These are phyloP conservation scores for Vespertilio murinus DNA, from an alignment of 2,797 vertebrate species.

Conservation along the genomic window DNA sequence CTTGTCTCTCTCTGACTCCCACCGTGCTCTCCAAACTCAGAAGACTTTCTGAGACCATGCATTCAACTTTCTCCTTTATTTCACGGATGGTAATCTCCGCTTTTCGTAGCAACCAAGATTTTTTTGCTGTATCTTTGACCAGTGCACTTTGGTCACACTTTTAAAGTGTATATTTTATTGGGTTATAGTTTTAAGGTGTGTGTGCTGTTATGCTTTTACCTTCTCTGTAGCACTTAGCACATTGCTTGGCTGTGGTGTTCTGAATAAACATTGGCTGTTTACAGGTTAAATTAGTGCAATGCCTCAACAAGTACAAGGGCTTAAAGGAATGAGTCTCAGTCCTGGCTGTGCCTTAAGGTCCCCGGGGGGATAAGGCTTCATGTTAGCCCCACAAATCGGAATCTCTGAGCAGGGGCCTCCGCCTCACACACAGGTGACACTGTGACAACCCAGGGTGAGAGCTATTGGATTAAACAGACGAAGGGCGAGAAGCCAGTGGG, in stretches of 20 bases:
- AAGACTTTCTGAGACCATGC: background rate
- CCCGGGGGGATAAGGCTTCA: background rate
- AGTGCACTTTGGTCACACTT: background rate
- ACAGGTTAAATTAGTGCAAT: background rate
- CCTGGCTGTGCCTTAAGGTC: background rate
- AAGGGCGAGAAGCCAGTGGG: background rate
- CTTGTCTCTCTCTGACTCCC: background rate
- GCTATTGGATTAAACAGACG: background rate
- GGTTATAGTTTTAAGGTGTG: background rate
- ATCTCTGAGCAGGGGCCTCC: background rate
- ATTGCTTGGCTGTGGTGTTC: background rate
- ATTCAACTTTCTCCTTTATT: background rate
- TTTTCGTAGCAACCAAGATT: background rate
- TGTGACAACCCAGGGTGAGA: background rate
- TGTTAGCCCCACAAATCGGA: background rate
- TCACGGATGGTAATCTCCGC: background rate
- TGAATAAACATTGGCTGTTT: background rate
- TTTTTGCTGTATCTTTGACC: constrained; percentile 3
- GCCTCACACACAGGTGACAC: background rate
- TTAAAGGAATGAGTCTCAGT: background rate
- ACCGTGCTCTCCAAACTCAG: background rate
- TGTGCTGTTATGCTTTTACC: background rate
- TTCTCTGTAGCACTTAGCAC: background rate
- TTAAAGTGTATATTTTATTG: background rate
- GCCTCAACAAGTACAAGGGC: background rate